These are phyloP conservation scores for Dryobota labecula DNA, from an alignment of 2,888 invertebrate species.

Conservation along the genomic window DNA sequence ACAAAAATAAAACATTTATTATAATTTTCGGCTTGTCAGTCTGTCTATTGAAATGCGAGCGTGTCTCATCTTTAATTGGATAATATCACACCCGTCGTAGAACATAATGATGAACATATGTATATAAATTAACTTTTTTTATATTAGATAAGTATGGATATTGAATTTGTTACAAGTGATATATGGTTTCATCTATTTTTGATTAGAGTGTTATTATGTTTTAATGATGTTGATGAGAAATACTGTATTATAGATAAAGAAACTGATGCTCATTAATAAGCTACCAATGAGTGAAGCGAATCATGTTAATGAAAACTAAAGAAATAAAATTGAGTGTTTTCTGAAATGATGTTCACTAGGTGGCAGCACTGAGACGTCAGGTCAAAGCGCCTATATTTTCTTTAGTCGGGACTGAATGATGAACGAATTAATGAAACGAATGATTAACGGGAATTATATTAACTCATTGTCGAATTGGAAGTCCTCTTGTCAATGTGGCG, in stretches of 20 bases:
- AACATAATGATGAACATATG: conserved; percentile 70
- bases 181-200: conserved; percentile 64
- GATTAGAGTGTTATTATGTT: conserved; percentile 61
- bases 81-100: conserved; percentile 78
- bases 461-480: no score
- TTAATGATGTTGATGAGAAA: conserved; percentile 42
- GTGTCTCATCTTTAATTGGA: conserved; percentile 89
- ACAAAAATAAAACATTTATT: conserved; percentile 87
- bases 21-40: conserved; percentile 88
- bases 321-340: no score
- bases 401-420: no score
- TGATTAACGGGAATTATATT: no score
- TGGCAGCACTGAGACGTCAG: no score
- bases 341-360: no score
- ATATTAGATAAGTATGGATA: conserved; percentile 47
- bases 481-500: no score
- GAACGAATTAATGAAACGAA: no score
- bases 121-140: conserved; percentile 70
- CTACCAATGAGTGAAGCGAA: background rate
- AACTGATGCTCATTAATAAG: conserved; percentile 9
- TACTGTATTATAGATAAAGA: background rate
- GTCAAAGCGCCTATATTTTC: no score
- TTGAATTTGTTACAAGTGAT: conserved; percentile 62
- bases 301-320: conserved; percentile 5
- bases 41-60: conserved; percentile 88